A percentile compares a stretch with the other conserved stretches of the same genome.
These are phyloP conservation scores for Machimus atricapillus DNA, from an alignment of 2,888 invertebrate genomes.

Conservation along the genomic window DNA sequence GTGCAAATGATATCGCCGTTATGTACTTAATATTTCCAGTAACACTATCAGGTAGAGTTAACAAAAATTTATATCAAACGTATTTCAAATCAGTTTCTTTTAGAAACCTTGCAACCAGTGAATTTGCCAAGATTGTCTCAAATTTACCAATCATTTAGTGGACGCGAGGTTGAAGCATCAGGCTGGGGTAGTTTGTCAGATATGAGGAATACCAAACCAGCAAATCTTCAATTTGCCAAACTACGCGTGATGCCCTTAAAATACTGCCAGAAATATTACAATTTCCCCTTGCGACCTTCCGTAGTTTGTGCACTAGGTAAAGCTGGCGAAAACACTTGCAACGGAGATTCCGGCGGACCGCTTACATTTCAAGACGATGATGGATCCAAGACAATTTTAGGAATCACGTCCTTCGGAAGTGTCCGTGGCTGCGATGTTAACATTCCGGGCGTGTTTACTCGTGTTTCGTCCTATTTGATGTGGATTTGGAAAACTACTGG, in stretches of 20 bases:
- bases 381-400: constrained; percentile 63
- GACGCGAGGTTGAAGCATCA: not conserved
- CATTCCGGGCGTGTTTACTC: constrained; percentile 74
- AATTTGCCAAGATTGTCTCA: not conserved
- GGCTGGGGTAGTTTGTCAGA: not conserved
- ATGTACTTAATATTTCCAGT: not conserved
- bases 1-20: not conserved
- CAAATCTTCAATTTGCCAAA: not conserved
- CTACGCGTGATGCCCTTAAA: not conserved
- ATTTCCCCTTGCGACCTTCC: not conserved
- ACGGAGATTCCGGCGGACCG: constrained; percentile 75
- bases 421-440: constrained; percentile 69
- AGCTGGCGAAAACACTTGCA: constrained; percentile 73
- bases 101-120: not conserved
- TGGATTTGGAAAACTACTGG: constrained; percentile 65
- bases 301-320: constrained; percentile 76
- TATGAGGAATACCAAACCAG: not conserved
- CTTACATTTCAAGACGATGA: constrained; percentile 67
- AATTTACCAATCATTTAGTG: not conserved
- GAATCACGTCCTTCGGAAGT: constrained; percentile 74
- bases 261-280: not conserved
- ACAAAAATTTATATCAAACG: not conserved
- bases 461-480: constrained; percentile 67
- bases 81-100: not conserved
- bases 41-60: not conserved